Evolutionary conservation across 2,888 invertebrate genomes (phyloP).

Genomic region (Tachina lurida): DNA sequence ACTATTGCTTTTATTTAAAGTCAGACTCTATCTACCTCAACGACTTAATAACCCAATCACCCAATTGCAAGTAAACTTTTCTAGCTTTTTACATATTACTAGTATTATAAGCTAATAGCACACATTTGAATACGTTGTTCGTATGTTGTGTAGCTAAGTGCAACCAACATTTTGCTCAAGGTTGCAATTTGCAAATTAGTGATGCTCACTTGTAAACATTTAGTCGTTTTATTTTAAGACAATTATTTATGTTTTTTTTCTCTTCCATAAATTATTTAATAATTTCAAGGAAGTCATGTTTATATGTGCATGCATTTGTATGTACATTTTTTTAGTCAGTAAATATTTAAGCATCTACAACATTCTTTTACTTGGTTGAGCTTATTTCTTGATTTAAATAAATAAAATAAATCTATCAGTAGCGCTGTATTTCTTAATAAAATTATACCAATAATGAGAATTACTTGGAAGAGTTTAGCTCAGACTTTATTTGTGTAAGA

Average conservation of each 20-base stretch:
- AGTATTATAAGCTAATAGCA: no score
- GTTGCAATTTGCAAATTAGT: constrained; percentile 71
- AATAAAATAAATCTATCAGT: constrained; percentile 4
- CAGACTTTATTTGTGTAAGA: neutral
- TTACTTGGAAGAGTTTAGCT: constrained; percentile 54
- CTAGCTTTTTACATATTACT: no score
- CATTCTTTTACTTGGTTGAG: neutral
- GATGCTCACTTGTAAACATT: constrained; percentile 68
- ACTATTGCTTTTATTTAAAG: no score
- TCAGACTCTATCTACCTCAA: no score
- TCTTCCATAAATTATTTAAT: constrained; percentile 56
- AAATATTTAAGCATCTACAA: neutral
- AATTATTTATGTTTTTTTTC: constrained; percentile 31
- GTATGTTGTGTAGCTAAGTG: constrained; percentile 51
- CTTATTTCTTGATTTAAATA: constrained; percentile 4
- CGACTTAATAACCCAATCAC: no score
- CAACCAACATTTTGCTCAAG: constrained; percentile 71
- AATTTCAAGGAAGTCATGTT: constrained; percentile 70
- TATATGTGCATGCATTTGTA: neutral
- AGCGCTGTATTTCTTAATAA: constrained; percentile 48
- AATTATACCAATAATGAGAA: constrained; percentile 64
- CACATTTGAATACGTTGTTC: no score
- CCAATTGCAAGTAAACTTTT: no score
- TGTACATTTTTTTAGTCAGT: neutral
- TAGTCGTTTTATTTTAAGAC: constrained; percentile 28